A percentile compares a stretch with the other conserved stretches of the same genome.
Conservation (phyloP, 2,113 vertebrate species). For the Hemibagrus wyckioides region DNA sequence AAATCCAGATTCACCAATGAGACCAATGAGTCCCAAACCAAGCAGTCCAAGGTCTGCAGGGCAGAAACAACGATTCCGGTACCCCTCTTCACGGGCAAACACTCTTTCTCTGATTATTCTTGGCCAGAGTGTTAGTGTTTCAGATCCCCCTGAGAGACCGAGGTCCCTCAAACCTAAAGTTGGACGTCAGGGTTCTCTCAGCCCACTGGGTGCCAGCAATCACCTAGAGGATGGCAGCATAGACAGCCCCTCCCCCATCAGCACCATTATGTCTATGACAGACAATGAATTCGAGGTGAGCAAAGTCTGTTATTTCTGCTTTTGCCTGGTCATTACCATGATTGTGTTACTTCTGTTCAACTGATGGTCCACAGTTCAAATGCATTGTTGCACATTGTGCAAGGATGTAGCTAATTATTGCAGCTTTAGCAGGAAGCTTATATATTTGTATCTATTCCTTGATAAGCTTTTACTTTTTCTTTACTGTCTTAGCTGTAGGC, state of each 20-base stretch:
- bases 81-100: conserved; percentile 63
- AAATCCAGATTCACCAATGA: conserved; percentile 69
- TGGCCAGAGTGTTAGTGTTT: conserved; percentile 63
- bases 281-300: conserved; percentile 78
- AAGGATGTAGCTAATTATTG: background rate
- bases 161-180: conserved; percentile 71
- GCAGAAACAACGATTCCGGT: conserved; percentile 64
- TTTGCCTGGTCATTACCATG: background rate
- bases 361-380: background rate
- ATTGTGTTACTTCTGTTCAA: background rate
- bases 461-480: background rate
- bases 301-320: background rate
- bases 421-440: background rate
- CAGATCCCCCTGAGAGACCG: conserved; percentile 68
- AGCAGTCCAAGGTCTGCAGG: conserved; percentile 66
- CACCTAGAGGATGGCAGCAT: conserved; percentile 69
- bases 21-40: conserved; percentile 83
- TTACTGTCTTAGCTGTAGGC: background rate
- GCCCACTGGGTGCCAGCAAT: conserved; percentile 65
- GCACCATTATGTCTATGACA: conserved; percentile 62
- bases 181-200: conserved; percentile 68
- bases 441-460: no score
- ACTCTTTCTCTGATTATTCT: conserved; percentile 77
- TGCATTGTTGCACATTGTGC: no score
- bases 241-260: conserved; percentile 64